A percentile compares a stretch with the other conserved stretches of the same genome.
These are phyloP conservation scores for Carapus acus DNA, from an alignment of 2,797 vertebrate genomes.

Conservation along the genomic window DNA sequence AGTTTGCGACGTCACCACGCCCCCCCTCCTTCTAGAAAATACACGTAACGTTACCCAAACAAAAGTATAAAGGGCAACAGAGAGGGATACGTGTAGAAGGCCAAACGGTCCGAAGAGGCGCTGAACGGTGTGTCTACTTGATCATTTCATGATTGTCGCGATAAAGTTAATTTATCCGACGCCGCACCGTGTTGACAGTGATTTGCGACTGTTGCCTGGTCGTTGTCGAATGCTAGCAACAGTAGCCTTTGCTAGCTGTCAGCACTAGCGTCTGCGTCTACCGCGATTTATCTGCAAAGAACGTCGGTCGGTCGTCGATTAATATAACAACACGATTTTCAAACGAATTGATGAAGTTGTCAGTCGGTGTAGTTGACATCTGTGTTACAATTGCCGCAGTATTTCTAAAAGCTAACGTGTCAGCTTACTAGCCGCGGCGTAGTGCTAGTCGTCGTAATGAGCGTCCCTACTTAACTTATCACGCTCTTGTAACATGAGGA, in stretches of 20 bases:
- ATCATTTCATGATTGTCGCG: too few relatives aligned
- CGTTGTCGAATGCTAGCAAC: slow-evolving; percentile 20
- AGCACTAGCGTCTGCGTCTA: slow-evolving; percentile 15
- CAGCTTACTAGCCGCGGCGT: slow-evolving; percentile 6
- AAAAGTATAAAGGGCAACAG: slow-evolving; percentile 19
- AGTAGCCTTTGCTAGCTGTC: slow-evolving; percentile 22
- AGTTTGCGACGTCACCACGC: slow-evolving; percentile 64
- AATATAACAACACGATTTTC: neutral
- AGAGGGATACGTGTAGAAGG: slow-evolving; percentile 27
- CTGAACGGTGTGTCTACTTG: neutral
- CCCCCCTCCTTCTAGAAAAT: slow-evolving; percentile 43
- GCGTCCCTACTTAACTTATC: slow-evolving; percentile 5
- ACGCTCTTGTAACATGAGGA: slow-evolving; percentile 10
- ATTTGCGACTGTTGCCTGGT: slow-evolving; percentile 18
- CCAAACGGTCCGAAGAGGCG: slow-evolving; percentile 14
- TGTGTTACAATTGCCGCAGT: neutral
- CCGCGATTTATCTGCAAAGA: neutral
- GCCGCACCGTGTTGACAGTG: slow-evolving; percentile 29
- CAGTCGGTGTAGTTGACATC: too few relatives aligned
- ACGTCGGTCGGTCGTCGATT: neutral
- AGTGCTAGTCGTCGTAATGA: slow-evolving; percentile 1
- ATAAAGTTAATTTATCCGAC: neutral
- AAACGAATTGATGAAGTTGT: rapidly evolving
- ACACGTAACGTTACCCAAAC: slow-evolving; percentile 2
- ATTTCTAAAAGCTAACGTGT: neutral